phyloP scores from a whole-genome alignment of 2,888 invertebrate species.

The Hymenopus coronatus region DNA sequence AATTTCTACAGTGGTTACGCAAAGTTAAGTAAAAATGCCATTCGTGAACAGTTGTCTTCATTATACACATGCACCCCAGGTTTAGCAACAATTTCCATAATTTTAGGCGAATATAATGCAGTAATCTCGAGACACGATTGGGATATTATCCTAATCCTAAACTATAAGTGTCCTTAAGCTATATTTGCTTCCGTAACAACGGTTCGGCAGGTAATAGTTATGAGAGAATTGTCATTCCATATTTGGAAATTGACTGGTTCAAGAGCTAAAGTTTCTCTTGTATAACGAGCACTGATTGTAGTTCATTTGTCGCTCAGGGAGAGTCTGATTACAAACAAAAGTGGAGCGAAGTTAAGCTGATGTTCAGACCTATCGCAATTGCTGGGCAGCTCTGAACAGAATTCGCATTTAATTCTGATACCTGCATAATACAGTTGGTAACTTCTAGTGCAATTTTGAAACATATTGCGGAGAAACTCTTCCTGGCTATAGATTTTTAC shows the following conservation, averaged over 20 bases:
- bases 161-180: neutral
- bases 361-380: no score
- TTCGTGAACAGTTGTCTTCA: neutral
- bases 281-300: neutral
- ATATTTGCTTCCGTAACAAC: neutral
- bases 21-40: neutral
- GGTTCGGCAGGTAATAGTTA: neutral
- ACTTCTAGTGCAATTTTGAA: no score
- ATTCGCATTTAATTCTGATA: no score
- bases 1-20: neutral
- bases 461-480: no score
- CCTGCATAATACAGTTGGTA: no score
- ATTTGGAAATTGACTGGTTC: neutral
- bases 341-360: no score
- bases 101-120: no score
- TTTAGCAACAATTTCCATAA: neutral
- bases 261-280: neutral
- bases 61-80: neutral
- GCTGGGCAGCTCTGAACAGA: no score
- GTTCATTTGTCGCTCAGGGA: neutral
- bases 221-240: neutral
- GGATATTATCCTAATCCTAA: neutral
- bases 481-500: no score
- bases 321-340: neutral
- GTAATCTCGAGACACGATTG: neutral